These are phyloP conservation scores for Chaenodraco wilsoni DNA, from an alignment of 2,797 vertebrate species.

Conservation along the genomic window DNA sequence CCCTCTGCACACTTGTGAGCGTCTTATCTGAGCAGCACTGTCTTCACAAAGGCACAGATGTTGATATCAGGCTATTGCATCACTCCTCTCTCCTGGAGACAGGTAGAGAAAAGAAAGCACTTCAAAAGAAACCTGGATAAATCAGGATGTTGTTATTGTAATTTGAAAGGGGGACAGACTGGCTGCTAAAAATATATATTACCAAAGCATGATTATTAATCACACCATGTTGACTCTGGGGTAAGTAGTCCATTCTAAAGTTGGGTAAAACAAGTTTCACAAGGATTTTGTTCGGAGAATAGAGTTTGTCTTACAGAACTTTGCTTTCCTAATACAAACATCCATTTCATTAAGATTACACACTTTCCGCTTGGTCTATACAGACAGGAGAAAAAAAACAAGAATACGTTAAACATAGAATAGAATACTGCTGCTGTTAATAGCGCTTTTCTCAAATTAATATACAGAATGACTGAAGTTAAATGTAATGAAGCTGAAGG, in stretches of 20 bases:
- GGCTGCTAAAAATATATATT: constrained; percentile 54
- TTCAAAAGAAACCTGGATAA: constrained; percentile 63
- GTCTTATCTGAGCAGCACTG: constrained; percentile 57
- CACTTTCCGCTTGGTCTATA: not conserved
- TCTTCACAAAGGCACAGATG: constrained; percentile 52
- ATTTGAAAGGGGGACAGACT: constrained; percentile 37
- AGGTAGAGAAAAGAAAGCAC: constrained; percentile 55
- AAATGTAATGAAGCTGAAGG: not conserved
- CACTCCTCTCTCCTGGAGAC: constrained; percentile 58
- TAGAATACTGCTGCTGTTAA: not conserved
- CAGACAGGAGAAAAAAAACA: constrained; percentile 2
- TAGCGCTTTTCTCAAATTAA: not conserved
- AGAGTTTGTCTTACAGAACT: constrained; percentile 9
- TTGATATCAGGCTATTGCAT: constrained; percentile 70
- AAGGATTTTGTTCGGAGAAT: constrained; percentile 7
- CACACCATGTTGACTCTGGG: constrained; percentile 29
- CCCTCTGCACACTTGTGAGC: constrained; percentile 39
- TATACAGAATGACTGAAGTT: not conserved
- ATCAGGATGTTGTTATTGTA: constrained; percentile 67
- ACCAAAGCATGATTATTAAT: constrained; percentile 41
- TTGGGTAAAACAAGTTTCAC: constrained; percentile 23
- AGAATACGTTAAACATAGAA: not conserved
- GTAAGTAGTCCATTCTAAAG: constrained; percentile 30
- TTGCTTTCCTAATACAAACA: constrained; percentile 17
- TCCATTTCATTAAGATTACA: constrained; percentile 6